phyloP scores from a whole-genome alignment of 1,140 invertebrate genomes.

The Drosophila sechellia region DNA sequence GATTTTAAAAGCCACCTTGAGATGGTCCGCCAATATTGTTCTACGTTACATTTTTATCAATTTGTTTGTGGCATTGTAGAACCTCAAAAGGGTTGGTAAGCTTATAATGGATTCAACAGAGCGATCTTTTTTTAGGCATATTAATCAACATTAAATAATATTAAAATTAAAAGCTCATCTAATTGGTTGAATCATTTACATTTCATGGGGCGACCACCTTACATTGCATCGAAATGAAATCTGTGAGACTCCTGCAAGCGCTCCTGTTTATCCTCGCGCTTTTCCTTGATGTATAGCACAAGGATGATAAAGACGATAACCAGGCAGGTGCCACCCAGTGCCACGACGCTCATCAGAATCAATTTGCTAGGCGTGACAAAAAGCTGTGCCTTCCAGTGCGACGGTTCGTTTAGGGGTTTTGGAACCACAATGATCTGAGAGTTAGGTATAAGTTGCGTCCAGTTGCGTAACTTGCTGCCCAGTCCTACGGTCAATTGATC shows the following conservation, averaged over 20 bases:
- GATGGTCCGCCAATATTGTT: no score
- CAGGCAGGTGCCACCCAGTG: slow-evolving; percentile 93
- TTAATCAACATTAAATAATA: slow-evolving; percentile 26
- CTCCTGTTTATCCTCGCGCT: slow-evolving; percentile 95
- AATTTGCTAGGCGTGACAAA: slow-evolving; percentile 98
- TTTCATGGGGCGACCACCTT: slow-evolving; percentile 52
- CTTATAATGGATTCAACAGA: not conserved
- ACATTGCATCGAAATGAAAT: slow-evolving; percentile 93
- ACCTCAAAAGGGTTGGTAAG: not conserved
- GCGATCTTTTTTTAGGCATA: not conserved
- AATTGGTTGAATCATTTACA: slow-evolving; percentile 24
- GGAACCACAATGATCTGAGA: slow-evolving; percentile 99
- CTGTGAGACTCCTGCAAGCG: slow-evolving; percentile 93
- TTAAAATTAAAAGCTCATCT: slow-evolving; percentile 39
- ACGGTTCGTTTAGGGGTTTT: slow-evolving; percentile 90
- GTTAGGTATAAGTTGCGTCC: slow-evolving; percentile 98
- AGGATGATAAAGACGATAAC: slow-evolving; percentile 94
- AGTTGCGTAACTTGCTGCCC: slow-evolving; percentile 89
- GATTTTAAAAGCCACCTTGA: not conserved
- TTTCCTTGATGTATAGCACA: slow-evolving; percentile 96
- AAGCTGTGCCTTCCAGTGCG: slow-evolving; percentile 95
- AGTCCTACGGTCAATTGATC: slow-evolving; percentile 95
- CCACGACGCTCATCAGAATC: slow-evolving; percentile 95
- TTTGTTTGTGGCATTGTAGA: not conserved
- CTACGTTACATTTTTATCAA: not conserved